Evolutionary conservation across 2,888 invertebrate species (phyloP).

Genomic region (Horisme vitalbata): DNA sequence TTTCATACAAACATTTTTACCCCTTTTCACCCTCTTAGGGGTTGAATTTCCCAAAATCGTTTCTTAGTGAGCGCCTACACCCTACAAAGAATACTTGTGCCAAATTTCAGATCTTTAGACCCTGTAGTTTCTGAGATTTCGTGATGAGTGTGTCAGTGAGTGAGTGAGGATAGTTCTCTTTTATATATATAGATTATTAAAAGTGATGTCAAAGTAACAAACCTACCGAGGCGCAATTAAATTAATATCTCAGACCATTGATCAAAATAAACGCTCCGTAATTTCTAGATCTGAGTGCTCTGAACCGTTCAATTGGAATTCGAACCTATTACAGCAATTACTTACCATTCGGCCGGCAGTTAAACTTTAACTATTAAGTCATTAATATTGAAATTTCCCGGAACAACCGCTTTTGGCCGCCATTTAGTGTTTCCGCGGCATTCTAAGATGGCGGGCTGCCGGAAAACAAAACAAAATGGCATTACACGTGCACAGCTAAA

Average conservation of each 20-base stretch:
- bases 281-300: slow-evolving; percentile 40
- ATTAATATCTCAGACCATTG: slow-evolving; percentile 18
- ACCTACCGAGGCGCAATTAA: slow-evolving; percentile 11
- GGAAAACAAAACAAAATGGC: slow-evolving; percentile 38
- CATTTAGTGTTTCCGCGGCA: slow-evolving; percentile 51
- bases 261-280: slow-evolving; percentile 15
- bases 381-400: slow-evolving; percentile 65
- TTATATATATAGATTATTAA: too few species aligned
- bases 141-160: too few species aligned
- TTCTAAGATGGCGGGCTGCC: slow-evolving; percentile 49
- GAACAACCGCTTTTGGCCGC: slow-evolving; percentile 40
- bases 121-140: too few species aligned
- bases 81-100: too few species aligned
- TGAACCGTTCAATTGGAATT: slow-evolving; percentile 46
- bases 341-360: slow-evolving; percentile 62
- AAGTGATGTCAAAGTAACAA: not conserved
- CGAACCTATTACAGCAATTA: slow-evolving; percentile 60
- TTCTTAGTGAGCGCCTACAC: too few species aligned
- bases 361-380: slow-evolving; percentile 72
- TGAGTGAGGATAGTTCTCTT: too few species aligned
- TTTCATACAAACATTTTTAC: too few species aligned
- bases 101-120: too few species aligned
- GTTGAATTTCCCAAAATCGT: too few species aligned
- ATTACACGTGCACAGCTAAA: slow-evolving; percentile 47
- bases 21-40: too few species aligned